Percentiles rank a stretch among this genome's conserved stretches.
Conservation (phyloP, 2,113 vertebrate species). For the Recurvirostra avosetta region DNA sequence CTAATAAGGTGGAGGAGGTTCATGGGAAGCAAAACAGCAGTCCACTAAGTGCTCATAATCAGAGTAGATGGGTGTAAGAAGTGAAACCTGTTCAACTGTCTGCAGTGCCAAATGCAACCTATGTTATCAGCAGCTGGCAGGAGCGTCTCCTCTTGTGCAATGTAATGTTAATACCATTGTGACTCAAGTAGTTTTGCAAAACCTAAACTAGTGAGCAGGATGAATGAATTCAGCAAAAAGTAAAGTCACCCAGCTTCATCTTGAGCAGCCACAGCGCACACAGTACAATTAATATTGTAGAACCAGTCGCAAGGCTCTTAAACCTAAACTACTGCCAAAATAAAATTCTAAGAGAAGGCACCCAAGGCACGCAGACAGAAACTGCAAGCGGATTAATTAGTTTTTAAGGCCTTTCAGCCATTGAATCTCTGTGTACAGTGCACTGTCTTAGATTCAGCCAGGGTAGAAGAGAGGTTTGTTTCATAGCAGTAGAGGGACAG, state of each 20-base stretch:
- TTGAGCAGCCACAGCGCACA: not conserved
- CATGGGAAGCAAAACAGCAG: not conserved
- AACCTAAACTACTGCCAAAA: not conserved
- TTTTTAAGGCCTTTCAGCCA: not conserved
- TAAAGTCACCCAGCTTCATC: not conserved
- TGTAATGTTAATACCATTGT: not conserved
- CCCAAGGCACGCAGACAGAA: not conserved
- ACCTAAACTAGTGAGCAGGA: not conserved
- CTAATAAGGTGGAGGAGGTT: not conserved
- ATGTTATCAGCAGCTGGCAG: not conserved
- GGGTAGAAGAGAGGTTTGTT: not conserved
- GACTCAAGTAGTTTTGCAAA: not conserved
- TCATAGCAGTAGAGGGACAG: not conserved
- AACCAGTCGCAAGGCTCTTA: not conserved
- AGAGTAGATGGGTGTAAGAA: not conserved
- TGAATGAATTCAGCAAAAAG: not conserved
- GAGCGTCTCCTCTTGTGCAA: not conserved
- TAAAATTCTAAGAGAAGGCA: not conserved
- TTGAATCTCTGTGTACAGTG: not conserved
- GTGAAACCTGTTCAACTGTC: not conserved
- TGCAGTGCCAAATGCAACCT: not conserved
- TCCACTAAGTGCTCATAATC: not conserved
- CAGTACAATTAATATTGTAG: not conserved
- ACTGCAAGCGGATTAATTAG: not conserved
- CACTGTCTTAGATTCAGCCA: not conserved